Conservation (phyloP, 2,888 invertebrate species). For the Campoplex capitator region DNA sequence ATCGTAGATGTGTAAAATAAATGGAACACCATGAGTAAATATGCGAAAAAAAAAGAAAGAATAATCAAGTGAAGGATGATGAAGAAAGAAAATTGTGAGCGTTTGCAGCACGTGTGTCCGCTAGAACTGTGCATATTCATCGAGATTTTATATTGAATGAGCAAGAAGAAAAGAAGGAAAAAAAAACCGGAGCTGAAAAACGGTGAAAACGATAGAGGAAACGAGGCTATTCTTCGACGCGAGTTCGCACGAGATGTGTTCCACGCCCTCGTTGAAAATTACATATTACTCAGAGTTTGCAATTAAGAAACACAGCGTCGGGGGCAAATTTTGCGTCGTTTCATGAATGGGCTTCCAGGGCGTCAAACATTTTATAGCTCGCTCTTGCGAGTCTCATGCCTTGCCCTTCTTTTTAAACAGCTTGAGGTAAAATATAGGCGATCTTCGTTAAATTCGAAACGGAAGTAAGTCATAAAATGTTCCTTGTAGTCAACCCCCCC, state of each 20-base stretch:
- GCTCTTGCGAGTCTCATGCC: slow-evolving; percentile 51
- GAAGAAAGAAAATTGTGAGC: not conserved
- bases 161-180: not conserved
- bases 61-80: not conserved
- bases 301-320: slow-evolving; percentile 61
- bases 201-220: slow-evolving; percentile 10
- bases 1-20: not conserved
- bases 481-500: slow-evolving; percentile 14
- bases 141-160: slow-evolving; percentile 6
- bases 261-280: slow-evolving; percentile 46
- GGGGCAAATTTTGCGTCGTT: slow-evolving; percentile 62
- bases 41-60: not conserved
- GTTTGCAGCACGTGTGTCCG: slow-evolving; percentile 6
- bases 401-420: slow-evolving; percentile 52
- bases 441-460: slow-evolving; percentile 75
- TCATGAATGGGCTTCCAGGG: slow-evolving; percentile 38
- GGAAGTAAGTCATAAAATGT: slow-evolving; percentile 74
- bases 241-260: slow-evolving; percentile 22
- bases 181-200: not conserved
- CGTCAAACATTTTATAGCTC: slow-evolving; percentile 64
- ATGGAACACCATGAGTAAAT: not conserved
- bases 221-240: slow-evolving; percentile 35
- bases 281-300: slow-evolving; percentile 51
- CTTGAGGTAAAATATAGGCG: slow-evolving; percentile 35
- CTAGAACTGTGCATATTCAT: slow-evolving; percentile 9